phyloP scores from a whole-genome alignment of 2,888 invertebrate species.

The Metacarcinus magister region DNA sequence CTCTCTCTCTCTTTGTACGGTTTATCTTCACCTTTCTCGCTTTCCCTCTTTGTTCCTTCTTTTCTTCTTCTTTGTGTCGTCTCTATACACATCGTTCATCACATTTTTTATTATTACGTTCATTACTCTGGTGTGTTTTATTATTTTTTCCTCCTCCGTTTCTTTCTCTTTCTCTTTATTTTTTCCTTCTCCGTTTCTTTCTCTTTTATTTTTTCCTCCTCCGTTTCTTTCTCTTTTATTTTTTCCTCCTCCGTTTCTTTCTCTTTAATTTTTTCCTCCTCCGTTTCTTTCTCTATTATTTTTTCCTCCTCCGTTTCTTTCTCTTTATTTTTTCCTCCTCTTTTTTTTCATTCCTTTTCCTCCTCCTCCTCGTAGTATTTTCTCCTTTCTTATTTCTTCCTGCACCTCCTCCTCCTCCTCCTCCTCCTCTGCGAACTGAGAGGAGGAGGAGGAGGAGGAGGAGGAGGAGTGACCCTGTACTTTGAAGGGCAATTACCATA shows the following conservation, averaged over 20 bases:
- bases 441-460: too few relatives aligned
- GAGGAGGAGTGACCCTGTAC: conserved; percentile 29
- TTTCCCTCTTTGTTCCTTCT: background rate
- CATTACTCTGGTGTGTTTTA: background rate
- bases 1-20: background rate
- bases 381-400: background rate
- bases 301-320: background rate
- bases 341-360: background rate
- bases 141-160: background rate
- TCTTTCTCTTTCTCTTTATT: background rate
- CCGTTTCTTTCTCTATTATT: background rate
- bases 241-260: background rate
- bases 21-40: background rate
- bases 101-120: background rate
- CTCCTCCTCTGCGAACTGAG: conserved; percentile 9
- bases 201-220: background rate
- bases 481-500: conserved; percentile 61
- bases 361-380: background rate
- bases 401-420: conserved; percentile 38
- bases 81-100: background rate
- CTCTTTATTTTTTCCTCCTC: background rate
- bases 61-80: background rate
- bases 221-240: background rate
- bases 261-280: background rate
- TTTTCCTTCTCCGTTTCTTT: too few relatives aligned